Evolutionary conservation across 2,113 vertebrate species (phyloP).

Genomic region (Erythrocebus patas): DNA sequence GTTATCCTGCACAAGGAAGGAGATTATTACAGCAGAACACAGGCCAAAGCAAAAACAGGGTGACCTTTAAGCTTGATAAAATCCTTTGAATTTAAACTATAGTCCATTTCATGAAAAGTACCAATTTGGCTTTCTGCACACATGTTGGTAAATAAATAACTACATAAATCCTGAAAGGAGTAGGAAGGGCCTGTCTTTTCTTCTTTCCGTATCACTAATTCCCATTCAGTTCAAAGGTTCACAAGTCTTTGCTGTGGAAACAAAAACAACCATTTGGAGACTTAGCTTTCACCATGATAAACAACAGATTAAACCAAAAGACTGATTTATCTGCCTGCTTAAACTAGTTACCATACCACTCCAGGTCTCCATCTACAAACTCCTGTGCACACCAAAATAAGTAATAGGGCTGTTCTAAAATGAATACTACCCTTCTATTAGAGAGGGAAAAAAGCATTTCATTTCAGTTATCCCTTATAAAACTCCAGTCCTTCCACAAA

Average conservation of each 20-base stretch:
- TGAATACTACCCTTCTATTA: background rate
- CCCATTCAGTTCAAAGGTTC: background rate
- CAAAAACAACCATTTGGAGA: background rate
- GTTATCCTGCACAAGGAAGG: background rate
- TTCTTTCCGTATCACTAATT: background rate
- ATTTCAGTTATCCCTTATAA: background rate
- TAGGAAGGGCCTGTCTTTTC: background rate
- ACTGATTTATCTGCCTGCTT: background rate
- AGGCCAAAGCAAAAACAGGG: background rate
- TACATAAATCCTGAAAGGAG: background rate
- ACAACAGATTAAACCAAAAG: background rate
- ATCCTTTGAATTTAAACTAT: background rate
- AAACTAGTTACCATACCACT: background rate
- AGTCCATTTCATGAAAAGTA: background rate
- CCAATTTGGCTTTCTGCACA: background rate
- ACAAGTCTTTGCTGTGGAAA: background rate
- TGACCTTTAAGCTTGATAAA: background rate
- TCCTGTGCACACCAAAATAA: background rate
- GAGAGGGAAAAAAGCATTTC: background rate
- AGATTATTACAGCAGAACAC: background rate
- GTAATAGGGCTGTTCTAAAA: background rate
- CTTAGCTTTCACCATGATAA: background rate
- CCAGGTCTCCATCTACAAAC: background rate
- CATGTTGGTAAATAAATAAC: background rate
- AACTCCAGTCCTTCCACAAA: background rate